Conservation (phyloP, 2,797 vertebrate genomes). For the Halcyon leucocephala region DNA sequence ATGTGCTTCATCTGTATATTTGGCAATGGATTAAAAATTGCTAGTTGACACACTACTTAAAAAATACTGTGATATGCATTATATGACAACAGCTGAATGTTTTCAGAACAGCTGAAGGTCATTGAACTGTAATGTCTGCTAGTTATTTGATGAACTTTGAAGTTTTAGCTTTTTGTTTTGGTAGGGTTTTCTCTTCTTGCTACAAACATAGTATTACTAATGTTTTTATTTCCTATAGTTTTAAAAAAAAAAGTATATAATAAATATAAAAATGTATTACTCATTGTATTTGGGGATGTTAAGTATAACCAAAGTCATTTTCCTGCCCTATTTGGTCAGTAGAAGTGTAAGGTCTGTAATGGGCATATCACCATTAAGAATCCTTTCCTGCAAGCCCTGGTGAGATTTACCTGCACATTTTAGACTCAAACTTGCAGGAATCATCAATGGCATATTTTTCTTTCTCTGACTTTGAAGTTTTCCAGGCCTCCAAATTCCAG, state of each 20-base stretch:
- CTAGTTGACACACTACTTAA: constrained; percentile 74
- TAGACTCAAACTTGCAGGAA: neutral
- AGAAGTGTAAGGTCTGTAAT: neutral
- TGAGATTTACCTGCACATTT: neutral
- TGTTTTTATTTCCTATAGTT: constrained; percentile 27
- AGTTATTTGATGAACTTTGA: constrained; percentile 81
- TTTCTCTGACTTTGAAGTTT: constrained; percentile 25
- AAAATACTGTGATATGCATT: constrained; percentile 72
- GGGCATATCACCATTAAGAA: neutral
- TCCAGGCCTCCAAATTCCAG: constrained; percentile 27
- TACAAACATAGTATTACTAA: constrained; percentile 37
- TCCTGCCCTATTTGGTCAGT: neutral
- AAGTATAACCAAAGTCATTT: neutral
- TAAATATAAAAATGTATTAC: neutral
- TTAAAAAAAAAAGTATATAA: constrained; percentile 2
- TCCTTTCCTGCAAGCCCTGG: neutral
- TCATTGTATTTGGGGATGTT: neutral
- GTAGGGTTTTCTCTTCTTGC: constrained; percentile 57
- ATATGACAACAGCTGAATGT: constrained; percentile 79
- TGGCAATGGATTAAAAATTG: constrained; percentile 80
- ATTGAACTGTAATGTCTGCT: constrained; percentile 67
- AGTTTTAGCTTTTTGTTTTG: constrained; percentile 72
- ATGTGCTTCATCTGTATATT: constrained; percentile 87
- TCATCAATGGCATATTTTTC: neutral
- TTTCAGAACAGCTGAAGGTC: constrained; percentile 76